phyloP scores from a whole-genome alignment of 1,140 invertebrate species.

The Drosophila teissieri region DNA sequence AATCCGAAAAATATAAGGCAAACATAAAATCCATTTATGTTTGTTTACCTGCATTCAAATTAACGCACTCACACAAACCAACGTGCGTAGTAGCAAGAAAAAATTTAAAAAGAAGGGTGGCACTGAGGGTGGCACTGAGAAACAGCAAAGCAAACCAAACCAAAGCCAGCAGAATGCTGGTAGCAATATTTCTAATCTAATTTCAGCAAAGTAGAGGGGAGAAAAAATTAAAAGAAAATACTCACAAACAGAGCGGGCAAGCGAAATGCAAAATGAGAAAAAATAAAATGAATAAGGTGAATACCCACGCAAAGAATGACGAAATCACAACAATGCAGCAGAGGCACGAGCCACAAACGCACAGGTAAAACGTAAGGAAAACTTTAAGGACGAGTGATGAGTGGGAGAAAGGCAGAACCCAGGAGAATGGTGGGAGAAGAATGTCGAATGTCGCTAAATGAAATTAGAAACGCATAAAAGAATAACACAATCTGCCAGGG shows the following conservation, averaged over 20 bases:
- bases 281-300: slow-evolving; percentile 33
- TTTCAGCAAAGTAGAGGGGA: slow-evolving; percentile 66
- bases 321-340: slow-evolving; percentile 67
- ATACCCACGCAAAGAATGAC: slow-evolving; percentile 42
- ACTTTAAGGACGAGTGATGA: slow-evolving; percentile 47
- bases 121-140: neutral
- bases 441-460: slow-evolving; percentile 81
- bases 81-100: slow-evolving; percentile 69
- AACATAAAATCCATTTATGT: slow-evolving; percentile 61
- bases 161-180: slow-evolving; percentile 74
- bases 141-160: slow-evolving; percentile 24
- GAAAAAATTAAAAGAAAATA: slow-evolving; percentile 79
- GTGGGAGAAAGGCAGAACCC: neutral
- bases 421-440: slow-evolving; percentile 11
- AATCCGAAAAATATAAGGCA: slow-evolving; percentile 70
- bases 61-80: slow-evolving; percentile 43
- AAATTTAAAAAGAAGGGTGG: slow-evolving; percentile 15
- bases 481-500: slow-evolving; percentile 68
- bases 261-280: slow-evolving; percentile 45
- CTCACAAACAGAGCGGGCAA: slow-evolving; percentile 39
- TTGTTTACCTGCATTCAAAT: slow-evolving; percentile 54
- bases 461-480: slow-evolving; percentile 83
- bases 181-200: slow-evolving; percentile 83
- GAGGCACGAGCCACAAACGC: slow-evolving; percentile 29
- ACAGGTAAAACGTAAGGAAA: slow-evolving; percentile 69